A percentile compares a stretch with the other conserved stretches of the same genome.
Evolutionary conservation across 2,113 vertebrate genomes (phyloP).

Genomic region (Dendropsophus ebraccatus): DNA sequence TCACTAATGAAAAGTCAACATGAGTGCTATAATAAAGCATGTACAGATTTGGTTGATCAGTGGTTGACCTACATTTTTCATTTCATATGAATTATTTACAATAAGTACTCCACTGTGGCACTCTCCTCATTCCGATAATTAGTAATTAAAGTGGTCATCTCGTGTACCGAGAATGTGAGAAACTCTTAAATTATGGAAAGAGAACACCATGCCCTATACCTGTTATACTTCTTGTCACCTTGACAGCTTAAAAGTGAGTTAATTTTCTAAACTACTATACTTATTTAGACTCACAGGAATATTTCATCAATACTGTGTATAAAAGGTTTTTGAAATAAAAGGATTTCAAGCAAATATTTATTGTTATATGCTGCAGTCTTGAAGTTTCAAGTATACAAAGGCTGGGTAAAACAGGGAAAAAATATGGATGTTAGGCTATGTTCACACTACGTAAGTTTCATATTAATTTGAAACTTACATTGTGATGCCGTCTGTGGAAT

Average conservation of each 20-base stretch:
- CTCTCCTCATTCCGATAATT: neutral
- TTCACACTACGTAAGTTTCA: too few relatives aligned
- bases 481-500: too few relatives aligned
- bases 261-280: neutral
- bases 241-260: slow-evolving; percentile 21
- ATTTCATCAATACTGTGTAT: neutral
- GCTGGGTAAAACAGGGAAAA: too few relatives aligned
- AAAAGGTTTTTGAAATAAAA: slow-evolving; percentile 22
- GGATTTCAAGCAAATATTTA: slow-evolving; percentile 29
- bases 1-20: too few relatives aligned
- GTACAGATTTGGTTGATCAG: neutral
- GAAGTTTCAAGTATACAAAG: slow-evolving; percentile 34
- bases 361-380: neutral
- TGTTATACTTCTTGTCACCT: slow-evolving; percentile 34
- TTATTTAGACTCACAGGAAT: neutral
- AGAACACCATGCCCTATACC: slow-evolving; percentile 19
- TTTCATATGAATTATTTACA: slow-evolving; percentile 26
- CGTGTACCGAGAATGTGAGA: neutral
- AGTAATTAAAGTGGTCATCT: slow-evolving; percentile 47
- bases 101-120: slow-evolving; percentile 2
- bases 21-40: neutral
- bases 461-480: too few relatives aligned
- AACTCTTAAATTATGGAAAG: slow-evolving; percentile 12
- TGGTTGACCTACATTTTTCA: slow-evolving; percentile 12
- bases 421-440: too few relatives aligned